A percentile compares a stretch with the other conserved stretches of the same genome.
Evolutionary conservation across 2,113 vertebrate species (phyloP).

Genomic region (Scomber colias): DNA sequence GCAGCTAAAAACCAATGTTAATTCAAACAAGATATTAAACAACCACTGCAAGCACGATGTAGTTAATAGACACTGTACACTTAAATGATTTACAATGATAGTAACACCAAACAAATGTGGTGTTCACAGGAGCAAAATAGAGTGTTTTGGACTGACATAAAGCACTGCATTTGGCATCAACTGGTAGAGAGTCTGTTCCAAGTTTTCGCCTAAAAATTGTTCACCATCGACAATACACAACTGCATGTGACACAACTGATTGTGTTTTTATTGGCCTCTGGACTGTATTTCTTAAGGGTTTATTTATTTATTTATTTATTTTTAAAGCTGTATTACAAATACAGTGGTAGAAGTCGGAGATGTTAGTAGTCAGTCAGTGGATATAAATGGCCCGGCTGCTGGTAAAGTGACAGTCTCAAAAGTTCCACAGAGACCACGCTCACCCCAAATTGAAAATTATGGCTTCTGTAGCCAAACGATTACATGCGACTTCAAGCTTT

Average conservation of each 20-base stretch:
- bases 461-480: conserved; percentile 11
- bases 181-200: too few species aligned
- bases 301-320: too few species aligned
- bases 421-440: not conserved
- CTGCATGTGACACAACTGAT: not conserved
- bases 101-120: not conserved
- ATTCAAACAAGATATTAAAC: not conserved
- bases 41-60: not conserved
- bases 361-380: not conserved
- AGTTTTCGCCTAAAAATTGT: too few species aligned
- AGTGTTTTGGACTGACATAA: not conserved
- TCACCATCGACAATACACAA: not conserved
- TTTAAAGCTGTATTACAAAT: too few species aligned
- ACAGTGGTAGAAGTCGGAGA: too few species aligned
- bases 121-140: conserved; percentile 4
- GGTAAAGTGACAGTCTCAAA: not conserved
- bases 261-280: not conserved
- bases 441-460: conserved; percentile 15
- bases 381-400: not conserved
- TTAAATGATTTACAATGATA: conserved; percentile 1
- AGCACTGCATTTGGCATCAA: not conserved
- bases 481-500: conserved; percentile 1
- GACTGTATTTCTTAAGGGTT: too few species aligned
- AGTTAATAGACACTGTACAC: not conserved
- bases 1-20: conserved; percentile 4